Base-by-base conservation (phyloP, 2,888 invertebrate genomes). In the Drepanosiphum platanoidis region DNA sequence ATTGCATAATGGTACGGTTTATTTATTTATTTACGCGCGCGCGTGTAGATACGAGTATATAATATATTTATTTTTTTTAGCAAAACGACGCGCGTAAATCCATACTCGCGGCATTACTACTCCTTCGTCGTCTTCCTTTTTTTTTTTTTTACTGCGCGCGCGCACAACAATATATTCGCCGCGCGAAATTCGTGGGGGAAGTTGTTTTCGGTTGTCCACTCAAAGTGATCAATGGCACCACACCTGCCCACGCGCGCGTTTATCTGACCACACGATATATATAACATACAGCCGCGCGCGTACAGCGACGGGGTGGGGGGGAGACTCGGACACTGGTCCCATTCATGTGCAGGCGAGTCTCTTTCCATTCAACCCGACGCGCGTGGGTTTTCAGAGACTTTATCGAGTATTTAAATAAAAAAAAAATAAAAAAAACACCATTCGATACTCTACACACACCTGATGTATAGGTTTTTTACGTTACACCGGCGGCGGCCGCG, bases 211-310 rank as follows among this genome's bases (percentile, higher is more conserved):
- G 80, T 70, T 34, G 52, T 52, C 80, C 52, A 27, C 34, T 58
- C 34, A 9, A 70, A 80, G 34, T 70, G 68, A 80, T 80, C 80
- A 80, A 80, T 80, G 80, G 42, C 64, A 78, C 78, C 64, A 78
- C 78, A 52, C 52, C 80, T 80, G n/a, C 80, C 80, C 36, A 80
- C 80, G 70, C 80, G 3, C 46, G 18, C 39, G 39, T 42, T 61
- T 64, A 46, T 42, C 42, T n/a, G 34, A 68, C 46, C 46, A 34
- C 68, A n/a, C 66, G 36, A 58, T 58, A 36, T 52, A 77, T 15
- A 18, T 61, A 64, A 39, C 64, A 42, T 42, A 78, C 64, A n/a
- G 30, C 78, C 22, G 39, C 30, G 32, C 7, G 77, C 27, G 64
- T 64, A 64, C 30, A 27, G 5, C 13, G 36, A 27, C 1, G 78